A percentile compares a stretch with the other conserved stretches of the same genome.
Evolutionary conservation across 2,888 invertebrate species (phyloP).

Genomic region (Chaitophorus viminalis): DNA sequence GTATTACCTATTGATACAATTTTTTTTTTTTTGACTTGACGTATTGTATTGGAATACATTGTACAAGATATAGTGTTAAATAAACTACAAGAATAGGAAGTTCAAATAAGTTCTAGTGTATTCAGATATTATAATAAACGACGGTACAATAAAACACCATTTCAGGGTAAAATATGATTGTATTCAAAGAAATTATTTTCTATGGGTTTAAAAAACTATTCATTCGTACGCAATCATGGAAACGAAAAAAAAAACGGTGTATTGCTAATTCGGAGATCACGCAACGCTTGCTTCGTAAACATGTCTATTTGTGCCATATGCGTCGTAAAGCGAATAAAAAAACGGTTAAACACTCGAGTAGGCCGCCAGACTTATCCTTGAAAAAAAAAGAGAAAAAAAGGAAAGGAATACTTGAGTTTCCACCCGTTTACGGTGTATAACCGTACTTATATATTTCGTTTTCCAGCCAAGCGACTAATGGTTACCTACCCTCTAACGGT

Average conservation of each 20-base stretch:
- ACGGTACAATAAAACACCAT: slow-evolving; percentile 22
- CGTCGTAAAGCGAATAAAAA: slow-evolving; percentile 47
- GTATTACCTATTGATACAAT: too few species aligned
- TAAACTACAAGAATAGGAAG: not conserved
- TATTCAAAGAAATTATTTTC: slow-evolving; percentile 29
- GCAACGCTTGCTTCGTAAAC: slow-evolving; percentile 49
- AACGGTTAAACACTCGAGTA: slow-evolving; percentile 57
- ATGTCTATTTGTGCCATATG: slow-evolving; percentile 31
- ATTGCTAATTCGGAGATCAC: slow-evolving; percentile 54
- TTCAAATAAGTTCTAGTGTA: slow-evolving; percentile 7
- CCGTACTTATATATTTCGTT: slow-evolving; percentile 39
- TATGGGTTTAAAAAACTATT: slow-evolving; percentile 26
- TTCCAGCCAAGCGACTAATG: slow-evolving; percentile 58
- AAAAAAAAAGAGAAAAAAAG: not conserved
- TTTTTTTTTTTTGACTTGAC: too few species aligned
- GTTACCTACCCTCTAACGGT: slow-evolving; percentile 20
- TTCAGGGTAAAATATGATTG: not conserved
- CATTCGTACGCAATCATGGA: slow-evolving; percentile 10
- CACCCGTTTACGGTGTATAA: slow-evolving; percentile 47
- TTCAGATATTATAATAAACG: not conserved
- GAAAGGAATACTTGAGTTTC: slow-evolving; percentile 54
- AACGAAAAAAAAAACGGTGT: not conserved
- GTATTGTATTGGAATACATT: too few species aligned
- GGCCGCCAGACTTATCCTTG: slow-evolving; percentile 35
- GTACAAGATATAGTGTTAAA: too few species aligned